phyloP scores from a whole-genome alignment of 1,140 invertebrate genomes.

The Caerostris darwini region DNA sequence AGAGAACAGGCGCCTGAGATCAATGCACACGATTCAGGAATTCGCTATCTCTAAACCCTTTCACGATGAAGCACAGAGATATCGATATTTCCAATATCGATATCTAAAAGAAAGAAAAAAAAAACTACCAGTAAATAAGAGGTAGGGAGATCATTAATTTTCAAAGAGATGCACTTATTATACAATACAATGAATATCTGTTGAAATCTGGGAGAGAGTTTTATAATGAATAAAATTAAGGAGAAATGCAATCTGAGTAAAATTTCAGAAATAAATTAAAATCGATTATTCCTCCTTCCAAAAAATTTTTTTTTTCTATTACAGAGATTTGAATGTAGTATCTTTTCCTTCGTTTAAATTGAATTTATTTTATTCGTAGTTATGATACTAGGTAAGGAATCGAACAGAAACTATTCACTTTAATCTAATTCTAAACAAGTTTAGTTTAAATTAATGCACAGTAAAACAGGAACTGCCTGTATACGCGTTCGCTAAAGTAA shows the following conservation, averaged over 20 bases:
- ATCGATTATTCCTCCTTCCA: neutral
- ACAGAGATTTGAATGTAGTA: neutral
- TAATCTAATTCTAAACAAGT: neutral
- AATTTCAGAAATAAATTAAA: conserved; percentile 21
- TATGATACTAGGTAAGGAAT: neutral
- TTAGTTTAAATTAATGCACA: no score
- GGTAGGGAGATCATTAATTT: conserved; percentile 27
- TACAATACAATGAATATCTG: conserved; percentile 42
- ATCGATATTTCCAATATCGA: neutral
- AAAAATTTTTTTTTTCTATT: neutral
- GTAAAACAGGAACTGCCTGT: no score
- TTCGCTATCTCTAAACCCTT: conserved; percentile 7
- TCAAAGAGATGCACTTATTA: conserved; percentile 48
- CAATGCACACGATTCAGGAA: neutral
- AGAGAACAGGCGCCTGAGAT: conserved; percentile 18
- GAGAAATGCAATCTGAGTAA: neutral
- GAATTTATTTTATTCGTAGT: no score
- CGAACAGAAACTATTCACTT: neutral
- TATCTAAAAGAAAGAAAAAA: conserved; percentile 1
- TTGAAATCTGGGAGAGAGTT: neutral
- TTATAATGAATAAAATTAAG: neutral
- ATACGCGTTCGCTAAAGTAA: no score
- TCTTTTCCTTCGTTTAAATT: no score
- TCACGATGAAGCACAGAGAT: conserved; percentile 22
- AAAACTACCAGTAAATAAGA: conserved; percentile 14